These are phyloP conservation scores for Pagetopsis macropterus DNA, from an alignment of 2,797 vertebrate genomes.

Conservation along the genomic window DNA sequence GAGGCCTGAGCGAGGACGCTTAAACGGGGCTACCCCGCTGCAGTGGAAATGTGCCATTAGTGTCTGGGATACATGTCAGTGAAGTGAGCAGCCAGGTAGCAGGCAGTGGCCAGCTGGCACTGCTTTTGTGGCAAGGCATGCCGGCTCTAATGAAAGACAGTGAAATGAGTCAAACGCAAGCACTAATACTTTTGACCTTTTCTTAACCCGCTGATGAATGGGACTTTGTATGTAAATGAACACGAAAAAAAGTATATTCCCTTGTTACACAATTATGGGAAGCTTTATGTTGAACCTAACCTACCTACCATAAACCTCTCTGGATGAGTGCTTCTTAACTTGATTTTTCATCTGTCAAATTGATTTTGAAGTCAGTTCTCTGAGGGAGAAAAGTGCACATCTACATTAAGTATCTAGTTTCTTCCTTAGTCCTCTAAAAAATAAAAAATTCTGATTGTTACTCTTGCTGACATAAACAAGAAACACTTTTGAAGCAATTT, in stretches of 20 bases:
- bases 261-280: conserved; percentile 6
- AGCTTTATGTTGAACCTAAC: neutral
- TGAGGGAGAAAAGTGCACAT: conserved; percentile 5
- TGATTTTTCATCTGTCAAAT: conserved; percentile 12
- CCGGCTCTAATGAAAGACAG: conserved; percentile 46
- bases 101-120: conserved; percentile 49
- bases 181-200: conserved; percentile 31
- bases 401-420: conserved; percentile 15
- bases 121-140: conserved; percentile 29
- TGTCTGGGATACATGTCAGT: conserved; percentile 39
- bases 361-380: conserved; percentile 24
- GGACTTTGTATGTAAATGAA: conserved; percentile 8
- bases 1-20: no score
- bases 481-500: conserved; percentile 3
- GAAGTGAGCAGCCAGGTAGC: conserved; percentile 41
- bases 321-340: neutral
- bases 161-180: conserved; percentile 27
- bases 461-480: conserved; percentile 14
- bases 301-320: conserved; percentile 3
- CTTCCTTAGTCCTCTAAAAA: conserved; percentile 6
- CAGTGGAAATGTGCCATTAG: neutral
- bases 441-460: conserved; percentile 7
- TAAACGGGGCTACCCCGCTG: no score
- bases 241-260: neutral
- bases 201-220: conserved; percentile 29